phyloP scores from a whole-genome alignment of 2,888 invertebrate species.

The Epirrhoe alternata region DNA sequence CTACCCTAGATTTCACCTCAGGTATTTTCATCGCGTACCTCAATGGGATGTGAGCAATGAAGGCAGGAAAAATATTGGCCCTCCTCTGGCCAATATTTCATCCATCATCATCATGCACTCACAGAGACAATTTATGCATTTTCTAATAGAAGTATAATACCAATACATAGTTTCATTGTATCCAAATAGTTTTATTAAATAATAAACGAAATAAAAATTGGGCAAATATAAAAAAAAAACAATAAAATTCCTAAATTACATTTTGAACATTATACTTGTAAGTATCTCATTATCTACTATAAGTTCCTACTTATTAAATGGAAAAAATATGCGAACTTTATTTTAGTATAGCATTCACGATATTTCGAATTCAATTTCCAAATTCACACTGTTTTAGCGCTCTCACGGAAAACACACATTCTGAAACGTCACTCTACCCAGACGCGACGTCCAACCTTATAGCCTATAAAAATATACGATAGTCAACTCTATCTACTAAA shows the following conservation, averaged over 20 bases:
- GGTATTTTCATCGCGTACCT: constrained; percentile 46
- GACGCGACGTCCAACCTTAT: constrained; percentile 29
- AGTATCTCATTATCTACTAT: too few relatives aligned
- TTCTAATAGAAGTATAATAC: too few relatives aligned
- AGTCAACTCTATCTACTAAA: constrained; percentile 36
- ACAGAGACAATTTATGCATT: too few relatives aligned
- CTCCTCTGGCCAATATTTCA: constrained; percentile 3
- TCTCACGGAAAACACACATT: constrained; percentile 58
- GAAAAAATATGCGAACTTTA: not conserved
- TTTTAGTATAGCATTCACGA: not conserved
- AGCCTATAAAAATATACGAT: constrained; percentile 29
- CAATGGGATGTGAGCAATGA: constrained; percentile 42
- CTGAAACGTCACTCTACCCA: constrained; percentile 55
- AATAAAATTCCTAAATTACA: too few relatives aligned
- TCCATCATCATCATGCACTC: too few relatives aligned
- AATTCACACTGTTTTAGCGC: constrained; percentile 47
- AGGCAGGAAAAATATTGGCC: constrained; percentile 41
- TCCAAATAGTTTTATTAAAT: too few relatives aligned
- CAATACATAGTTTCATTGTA: too few relatives aligned
- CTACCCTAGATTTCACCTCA: constrained; percentile 59
- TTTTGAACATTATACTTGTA: too few relatives aligned
- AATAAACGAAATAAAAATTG: too few relatives aligned
- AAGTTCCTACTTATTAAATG: too few relatives aligned
- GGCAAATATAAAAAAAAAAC: too few relatives aligned
- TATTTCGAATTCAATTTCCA: constrained; percentile 50